Evolutionary conservation across 2,888 invertebrate genomes (phyloP).

Genomic region (Epinotia nisella): DNA sequence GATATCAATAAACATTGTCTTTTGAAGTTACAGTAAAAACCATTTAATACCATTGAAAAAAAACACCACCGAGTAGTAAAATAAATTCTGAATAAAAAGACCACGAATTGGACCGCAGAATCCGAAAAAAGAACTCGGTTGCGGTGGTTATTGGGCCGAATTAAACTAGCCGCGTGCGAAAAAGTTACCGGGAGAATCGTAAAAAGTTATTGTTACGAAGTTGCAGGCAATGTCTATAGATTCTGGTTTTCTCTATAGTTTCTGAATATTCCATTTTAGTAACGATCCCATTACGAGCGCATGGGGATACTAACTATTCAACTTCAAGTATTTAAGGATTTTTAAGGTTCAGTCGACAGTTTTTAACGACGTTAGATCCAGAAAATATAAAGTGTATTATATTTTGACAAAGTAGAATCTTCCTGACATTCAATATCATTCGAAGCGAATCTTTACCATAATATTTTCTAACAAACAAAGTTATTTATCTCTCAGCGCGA

Average conservation of each 20-base stretch:
- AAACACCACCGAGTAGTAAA: no score
- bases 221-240: slow-evolving; percentile 23
- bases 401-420: not conserved
- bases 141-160: slow-evolving; percentile 23
- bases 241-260: slow-evolving; percentile 29
- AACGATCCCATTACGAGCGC: slow-evolving; percentile 30
- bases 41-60: no score
- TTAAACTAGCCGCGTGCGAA: slow-evolving; percentile 23
- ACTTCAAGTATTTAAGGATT: not conserved
- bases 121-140: slow-evolving; percentile 1
- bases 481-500: slow-evolving; percentile 43
- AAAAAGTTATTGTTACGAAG: slow-evolving; percentile 38
- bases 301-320: slow-evolving; percentile 15
- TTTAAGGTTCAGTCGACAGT: not conserved
- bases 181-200: slow-evolving; percentile 10
- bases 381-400: not conserved
- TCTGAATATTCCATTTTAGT: slow-evolving; percentile 28
- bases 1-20: no score
- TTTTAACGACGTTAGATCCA: not conserved
- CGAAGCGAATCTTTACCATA: slow-evolving; percentile 39
- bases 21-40: no score
- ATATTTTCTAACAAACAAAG: slow-evolving; percentile 32
- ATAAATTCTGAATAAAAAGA: not conserved
- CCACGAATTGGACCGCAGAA: not conserved
- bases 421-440: not conserved